phyloP scores from a whole-genome alignment of 2,113 vertebrate genomes.

The Pitta sordida region DNA sequence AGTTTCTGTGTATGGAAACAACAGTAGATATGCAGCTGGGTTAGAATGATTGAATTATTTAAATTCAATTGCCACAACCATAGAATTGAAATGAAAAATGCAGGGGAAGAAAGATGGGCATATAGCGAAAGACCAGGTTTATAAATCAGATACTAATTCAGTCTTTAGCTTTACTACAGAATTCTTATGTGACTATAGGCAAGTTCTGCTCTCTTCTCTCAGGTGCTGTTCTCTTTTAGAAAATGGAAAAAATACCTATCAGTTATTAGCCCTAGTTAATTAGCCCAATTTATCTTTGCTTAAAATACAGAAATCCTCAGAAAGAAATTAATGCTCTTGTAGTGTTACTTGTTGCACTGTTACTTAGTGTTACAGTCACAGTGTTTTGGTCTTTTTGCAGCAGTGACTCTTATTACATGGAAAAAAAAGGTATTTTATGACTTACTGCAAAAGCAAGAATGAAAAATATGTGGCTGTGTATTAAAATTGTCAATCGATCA shows the following conservation, averaged over 20 bases:
- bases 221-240: not conserved
- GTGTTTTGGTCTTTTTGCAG: not conserved
- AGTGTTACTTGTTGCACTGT: not conserved
- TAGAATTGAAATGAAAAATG: not conserved
- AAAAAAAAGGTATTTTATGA: not conserved
- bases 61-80: not conserved
- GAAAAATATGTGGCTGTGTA: not conserved
- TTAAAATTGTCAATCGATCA: not conserved
- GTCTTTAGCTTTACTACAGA: not conserved
- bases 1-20: not conserved
- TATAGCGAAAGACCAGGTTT: not conserved
- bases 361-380: not conserved
- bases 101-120: fast-evolving
- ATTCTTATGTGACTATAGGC: not conserved
- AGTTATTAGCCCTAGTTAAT: not conserved
- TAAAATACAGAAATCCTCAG: not conserved
- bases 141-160: not conserved
- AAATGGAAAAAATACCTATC: not conserved
- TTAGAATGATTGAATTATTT: not conserved
- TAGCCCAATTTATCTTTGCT: not conserved
- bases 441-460: not conserved
- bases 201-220: not conserved
- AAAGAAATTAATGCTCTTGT: not conserved
- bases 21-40: not conserved
- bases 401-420: not conserved